These are phyloP conservation scores for Panthera uncia DNA, from an alignment of 2,113 vertebrate species.

Conservation along the genomic window DNA sequence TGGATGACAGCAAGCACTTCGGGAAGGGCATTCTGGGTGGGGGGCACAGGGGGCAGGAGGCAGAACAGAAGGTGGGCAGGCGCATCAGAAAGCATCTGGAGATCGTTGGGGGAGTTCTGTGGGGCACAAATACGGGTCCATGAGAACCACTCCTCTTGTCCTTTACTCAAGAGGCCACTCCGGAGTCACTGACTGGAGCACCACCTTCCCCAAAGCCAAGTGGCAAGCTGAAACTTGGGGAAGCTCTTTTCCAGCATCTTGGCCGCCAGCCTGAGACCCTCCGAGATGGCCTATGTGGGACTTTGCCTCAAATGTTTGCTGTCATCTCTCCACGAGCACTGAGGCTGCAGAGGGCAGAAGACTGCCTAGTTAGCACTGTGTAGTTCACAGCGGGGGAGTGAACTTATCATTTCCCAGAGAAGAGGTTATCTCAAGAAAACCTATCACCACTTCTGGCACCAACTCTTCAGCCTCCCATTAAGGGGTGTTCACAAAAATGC, in stretches of 20 bases:
- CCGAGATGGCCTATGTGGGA: background rate
- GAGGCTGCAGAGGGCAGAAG: background rate
- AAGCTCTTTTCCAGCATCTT: fast-evolving
- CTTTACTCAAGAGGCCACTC: background rate
- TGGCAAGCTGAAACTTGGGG: background rate
- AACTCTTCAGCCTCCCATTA: background rate
- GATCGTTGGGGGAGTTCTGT: constrained; percentile 97
- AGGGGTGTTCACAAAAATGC: background rate
- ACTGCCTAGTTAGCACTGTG: background rate
- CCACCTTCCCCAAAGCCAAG: background rate
- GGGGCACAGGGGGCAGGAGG: constrained; percentile 94
- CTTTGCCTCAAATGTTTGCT: background rate
- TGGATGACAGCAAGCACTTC: constrained; percentile 98
- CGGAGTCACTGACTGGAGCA: fast-evolving
- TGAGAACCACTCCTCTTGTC: background rate
- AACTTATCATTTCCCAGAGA: background rate
- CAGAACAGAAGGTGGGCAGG: constrained; percentile 99
- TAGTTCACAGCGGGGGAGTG: background rate
- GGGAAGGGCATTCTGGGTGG: constrained; percentile 95
- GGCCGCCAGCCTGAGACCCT: background rate
- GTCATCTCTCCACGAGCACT: background rate
- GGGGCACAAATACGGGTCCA: background rate
- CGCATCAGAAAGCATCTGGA: constrained; percentile 98
- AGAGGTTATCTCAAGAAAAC: background rate
- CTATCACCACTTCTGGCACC: background rate